phyloP scores from a whole-genome alignment of 2,113 vertebrate species.

The Misgurnus anguillicaudatus region DNA sequence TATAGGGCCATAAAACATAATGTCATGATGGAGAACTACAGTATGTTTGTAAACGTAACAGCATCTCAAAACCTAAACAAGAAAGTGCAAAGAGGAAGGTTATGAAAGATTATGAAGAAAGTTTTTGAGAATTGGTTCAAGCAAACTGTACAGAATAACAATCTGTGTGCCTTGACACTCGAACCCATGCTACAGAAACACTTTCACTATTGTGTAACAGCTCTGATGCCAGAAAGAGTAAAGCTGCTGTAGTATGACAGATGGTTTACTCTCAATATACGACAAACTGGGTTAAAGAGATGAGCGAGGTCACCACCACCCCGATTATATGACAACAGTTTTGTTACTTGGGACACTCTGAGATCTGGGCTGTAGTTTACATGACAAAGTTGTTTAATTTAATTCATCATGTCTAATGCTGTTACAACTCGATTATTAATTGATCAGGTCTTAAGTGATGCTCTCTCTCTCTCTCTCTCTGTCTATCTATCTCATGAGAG shows the following conservation, averaged over 20 bases:
- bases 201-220: too few species aligned
- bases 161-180: too few species aligned
- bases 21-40: background rate
- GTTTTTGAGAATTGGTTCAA: too few species aligned
- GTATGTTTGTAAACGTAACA: background rate
- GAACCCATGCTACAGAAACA: too few species aligned
- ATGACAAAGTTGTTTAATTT: constrained; percentile 13
- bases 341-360: background rate
- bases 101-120: background rate
- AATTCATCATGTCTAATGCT: background rate
- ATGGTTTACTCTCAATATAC: constrained; percentile 5
- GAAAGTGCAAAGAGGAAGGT: background rate
- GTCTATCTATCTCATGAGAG: constrained; percentile 57
- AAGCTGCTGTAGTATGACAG: background rate
- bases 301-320: background rate
- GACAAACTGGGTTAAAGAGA: constrained; percentile 4
- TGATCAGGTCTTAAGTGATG: constrained; percentile 32
- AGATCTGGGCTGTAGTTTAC: background rate
- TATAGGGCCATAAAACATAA: background rate
- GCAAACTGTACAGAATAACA: too few species aligned
- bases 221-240: too few species aligned
- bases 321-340: background rate
- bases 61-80: background rate
- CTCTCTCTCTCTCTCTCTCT: constrained; percentile 30
- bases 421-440: background rate